A percentile compares a stretch with the other conserved stretches of the same genome.
Conservation (phyloP, 2,797 vertebrate genomes). For the Psittacula echo region DNA sequence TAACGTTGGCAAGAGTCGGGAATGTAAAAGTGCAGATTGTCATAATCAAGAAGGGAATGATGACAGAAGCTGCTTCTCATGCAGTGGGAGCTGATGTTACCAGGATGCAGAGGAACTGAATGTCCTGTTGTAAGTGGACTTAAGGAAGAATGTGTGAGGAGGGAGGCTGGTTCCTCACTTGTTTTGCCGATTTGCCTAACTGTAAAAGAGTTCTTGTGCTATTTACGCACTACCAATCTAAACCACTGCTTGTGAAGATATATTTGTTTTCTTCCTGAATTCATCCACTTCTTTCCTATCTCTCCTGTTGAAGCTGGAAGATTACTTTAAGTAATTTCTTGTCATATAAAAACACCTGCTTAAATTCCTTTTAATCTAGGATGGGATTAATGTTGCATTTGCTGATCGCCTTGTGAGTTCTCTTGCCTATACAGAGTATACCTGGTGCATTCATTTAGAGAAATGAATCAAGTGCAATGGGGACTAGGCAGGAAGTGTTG, state of each 20-base stretch:
- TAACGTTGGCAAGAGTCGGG: not conserved
- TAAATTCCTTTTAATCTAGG: not conserved
- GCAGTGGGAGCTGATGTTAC: not conserved
- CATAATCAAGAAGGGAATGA: not conserved
- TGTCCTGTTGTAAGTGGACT: not conserved
- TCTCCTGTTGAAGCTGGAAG: not conserved
- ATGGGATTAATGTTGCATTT: not conserved
- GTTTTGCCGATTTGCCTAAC: not conserved
- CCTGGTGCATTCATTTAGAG: not conserved
- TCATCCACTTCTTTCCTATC: not conserved
- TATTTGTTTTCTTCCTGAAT: not conserved
- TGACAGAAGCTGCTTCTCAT: not conserved
- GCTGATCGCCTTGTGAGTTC: not conserved
- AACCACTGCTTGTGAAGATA: not conserved
- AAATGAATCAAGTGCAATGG: not conserved
- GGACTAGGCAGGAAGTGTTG: not conserved
- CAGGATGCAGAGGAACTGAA: not conserved
- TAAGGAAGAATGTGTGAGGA: not conserved
- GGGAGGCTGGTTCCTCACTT: not conserved
- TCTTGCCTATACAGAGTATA: not conserved
- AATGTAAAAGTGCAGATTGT: not conserved
- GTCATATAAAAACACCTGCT: not conserved
- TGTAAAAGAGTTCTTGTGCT: not conserved
- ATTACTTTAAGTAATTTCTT: constrained; percentile 10
- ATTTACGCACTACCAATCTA: not conserved